Evolutionary conservation across 2,113 vertebrate species (phyloP).

Genomic region (Hypanus sabinus): DNA sequence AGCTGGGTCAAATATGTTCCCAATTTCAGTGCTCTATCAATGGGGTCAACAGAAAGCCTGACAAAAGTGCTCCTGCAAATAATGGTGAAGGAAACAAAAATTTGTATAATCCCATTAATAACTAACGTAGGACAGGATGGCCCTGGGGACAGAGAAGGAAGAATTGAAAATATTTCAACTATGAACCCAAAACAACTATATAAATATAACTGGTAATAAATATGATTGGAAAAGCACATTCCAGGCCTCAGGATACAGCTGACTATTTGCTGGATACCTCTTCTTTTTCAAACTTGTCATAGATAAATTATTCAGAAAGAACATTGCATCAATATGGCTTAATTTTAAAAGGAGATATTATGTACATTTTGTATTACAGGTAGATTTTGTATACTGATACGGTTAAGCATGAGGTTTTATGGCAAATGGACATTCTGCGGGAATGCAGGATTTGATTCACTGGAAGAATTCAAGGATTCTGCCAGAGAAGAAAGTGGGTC

Average conservation of each 20-base stretch:
- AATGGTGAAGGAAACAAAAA: background rate
- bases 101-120: background rate
- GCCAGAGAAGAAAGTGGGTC: background rate
- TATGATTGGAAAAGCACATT: background rate
- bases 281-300: background rate
- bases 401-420: too few species aligned
- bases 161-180: background rate
- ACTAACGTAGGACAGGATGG: background rate
- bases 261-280: too few species aligned
- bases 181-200: background rate
- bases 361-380: background rate
- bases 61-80: background rate
- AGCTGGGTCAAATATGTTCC: background rate
- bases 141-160: background rate
- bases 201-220: background rate
- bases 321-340: background rate
- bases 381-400: background rate
- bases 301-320: background rate
- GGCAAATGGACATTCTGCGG: background rate
- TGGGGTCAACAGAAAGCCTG: background rate
- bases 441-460: background rate
- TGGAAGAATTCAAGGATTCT: background rate
- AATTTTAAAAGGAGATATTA: background rate
- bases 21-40: background rate
- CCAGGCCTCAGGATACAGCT: background rate